phyloP scores from a whole-genome alignment of 92 coral and sea anemone genomes.

The Porites divaricata region DNA sequence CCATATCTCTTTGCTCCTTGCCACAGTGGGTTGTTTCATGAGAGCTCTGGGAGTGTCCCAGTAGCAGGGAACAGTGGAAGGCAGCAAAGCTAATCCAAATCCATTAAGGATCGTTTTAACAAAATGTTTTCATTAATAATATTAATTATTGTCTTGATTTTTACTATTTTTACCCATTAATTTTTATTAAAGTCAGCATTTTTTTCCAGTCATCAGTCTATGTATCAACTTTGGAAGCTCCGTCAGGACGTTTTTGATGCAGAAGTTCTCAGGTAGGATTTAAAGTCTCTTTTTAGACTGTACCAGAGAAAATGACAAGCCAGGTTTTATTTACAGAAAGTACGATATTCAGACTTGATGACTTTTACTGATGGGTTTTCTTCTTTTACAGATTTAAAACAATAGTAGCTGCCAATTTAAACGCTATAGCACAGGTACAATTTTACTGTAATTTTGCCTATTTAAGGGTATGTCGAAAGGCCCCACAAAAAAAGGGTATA shows the following conservation, averaged over 20 bases:
- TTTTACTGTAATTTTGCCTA: not conserved
- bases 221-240: slow-evolving; percentile 74
- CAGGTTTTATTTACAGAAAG: not conserved
- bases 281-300: not conserved
- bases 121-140: not conserved
- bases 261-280: slow-evolving; percentile 74
- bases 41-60: no score
- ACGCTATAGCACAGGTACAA: slow-evolving; percentile 82
- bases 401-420: slow-evolving; percentile 84
- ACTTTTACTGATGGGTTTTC: not conserved
- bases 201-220: slow-evolving; percentile 62
- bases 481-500: no score
- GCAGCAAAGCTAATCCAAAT: no score
- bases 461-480: no score
- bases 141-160: no score
- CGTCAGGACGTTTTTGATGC: slow-evolving; percentile 85
- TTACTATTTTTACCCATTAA: no score
- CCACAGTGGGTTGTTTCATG: no score
- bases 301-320: not conserved
- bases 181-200: not conserved
- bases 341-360: no score
- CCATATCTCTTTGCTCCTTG: no score
- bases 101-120: no score
- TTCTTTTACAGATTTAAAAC: slow-evolving; percentile 66
- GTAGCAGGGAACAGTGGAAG: no score